Base-by-base conservation (phyloP, 2,888 invertebrate species). In the Drosophila atripex region DNA sequence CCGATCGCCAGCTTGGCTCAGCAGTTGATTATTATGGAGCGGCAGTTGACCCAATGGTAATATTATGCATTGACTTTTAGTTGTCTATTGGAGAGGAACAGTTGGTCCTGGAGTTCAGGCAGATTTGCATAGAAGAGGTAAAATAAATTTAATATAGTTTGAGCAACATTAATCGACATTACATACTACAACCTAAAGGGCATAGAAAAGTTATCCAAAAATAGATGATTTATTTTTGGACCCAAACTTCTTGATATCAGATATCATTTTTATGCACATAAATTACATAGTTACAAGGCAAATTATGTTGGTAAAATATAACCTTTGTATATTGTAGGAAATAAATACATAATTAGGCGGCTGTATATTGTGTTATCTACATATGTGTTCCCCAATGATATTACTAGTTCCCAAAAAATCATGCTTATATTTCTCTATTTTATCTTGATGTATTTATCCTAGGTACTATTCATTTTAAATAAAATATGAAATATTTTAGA, bases 41-140 rank as follows among this genome's bases (percentile, higher is more conserved):
- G 35, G 21, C 41, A 39, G 38, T 45, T 32, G 50, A 21, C 14
- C 43, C 28, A n/a, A 16, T 12, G 35, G 16, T 76, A 77, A 76
- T 70, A 45, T 45, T 61, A 78, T 80, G 72, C 80, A 80, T 82
- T 68, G 35, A 50, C 59, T 66, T 56, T 18, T 9, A 57, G 39
- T 39, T 60, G n/a, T 28, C 46, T 14, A 25, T 32, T n/a, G 5
- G 2, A 23, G 9, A 35, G 14, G 21, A 14, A 60, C 47, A 47
- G 58, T 60, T 60, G 5, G 23, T 11, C 18, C 1, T 1, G 18
- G 14, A 69, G 49, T 69, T 39, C 21, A 9, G 47, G 47, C 49
- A 30, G 8, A 58, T 71, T 75, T 63, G 41, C 39, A 38, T 54
- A 21, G 2, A n/a, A 21, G 16, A n/a, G 32, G n/a, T 7, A 12